Conservation (phyloP, 1,140 invertebrate genomes). For the Coptotermes formosanus region DNA sequence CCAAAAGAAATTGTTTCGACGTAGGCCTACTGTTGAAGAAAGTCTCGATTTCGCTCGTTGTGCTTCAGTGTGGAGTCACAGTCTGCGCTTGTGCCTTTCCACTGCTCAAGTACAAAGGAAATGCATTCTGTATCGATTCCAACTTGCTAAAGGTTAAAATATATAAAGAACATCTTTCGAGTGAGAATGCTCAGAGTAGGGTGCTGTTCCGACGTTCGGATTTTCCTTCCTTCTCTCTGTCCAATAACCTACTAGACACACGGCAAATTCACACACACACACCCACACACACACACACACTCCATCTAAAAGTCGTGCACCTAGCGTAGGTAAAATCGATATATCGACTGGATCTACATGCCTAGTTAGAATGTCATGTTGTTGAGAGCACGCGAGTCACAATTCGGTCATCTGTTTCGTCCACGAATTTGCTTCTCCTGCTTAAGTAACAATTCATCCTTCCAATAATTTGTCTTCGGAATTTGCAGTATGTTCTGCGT, state of each 20-base stretch:
- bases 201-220: not conserved
- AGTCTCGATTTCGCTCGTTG: not conserved
- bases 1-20: not conserved
- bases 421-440: not conserved
- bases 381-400: not conserved
- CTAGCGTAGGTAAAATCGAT: not conserved
- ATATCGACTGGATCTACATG: not conserved
- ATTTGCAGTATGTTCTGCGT: too few relatives aligned
- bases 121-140: conserved; percentile 7
- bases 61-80: not conserved
- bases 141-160: not conserved
- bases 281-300: not conserved
- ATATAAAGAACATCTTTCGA: not conserved
- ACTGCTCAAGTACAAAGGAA: not conserved
- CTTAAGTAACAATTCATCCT: too few relatives aligned
- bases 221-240: not conserved
- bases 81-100: not conserved
- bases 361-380: not conserved
- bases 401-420: not conserved
- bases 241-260: not conserved
- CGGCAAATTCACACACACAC: not conserved
- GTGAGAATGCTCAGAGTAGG: not conserved
- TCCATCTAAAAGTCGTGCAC: not conserved
- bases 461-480: too few relatives aligned
- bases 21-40: not conserved